Conservation (phyloP, 2,797 vertebrate species). For the Cheirogaleus major region DNA sequence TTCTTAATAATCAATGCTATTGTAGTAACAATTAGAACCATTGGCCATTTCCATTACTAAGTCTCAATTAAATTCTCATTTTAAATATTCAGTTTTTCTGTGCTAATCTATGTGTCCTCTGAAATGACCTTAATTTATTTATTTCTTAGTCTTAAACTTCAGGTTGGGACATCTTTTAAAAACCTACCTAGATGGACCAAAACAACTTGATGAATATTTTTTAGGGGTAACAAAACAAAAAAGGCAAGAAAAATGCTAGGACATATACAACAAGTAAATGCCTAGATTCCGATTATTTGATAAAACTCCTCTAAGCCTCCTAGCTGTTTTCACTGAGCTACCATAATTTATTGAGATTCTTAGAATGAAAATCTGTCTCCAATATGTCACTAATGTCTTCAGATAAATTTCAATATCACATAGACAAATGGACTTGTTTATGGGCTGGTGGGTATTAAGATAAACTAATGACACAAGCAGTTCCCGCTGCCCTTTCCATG, state of each 20-base stretch:
- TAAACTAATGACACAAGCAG: background rate
- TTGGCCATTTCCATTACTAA: background rate
- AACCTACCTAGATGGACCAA: conserved; percentile 6
- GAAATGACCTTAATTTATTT: conserved; percentile 46
- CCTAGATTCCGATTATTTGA: background rate
- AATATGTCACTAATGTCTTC: background rate
- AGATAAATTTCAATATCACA: background rate
- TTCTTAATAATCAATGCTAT: conserved; percentile 42
- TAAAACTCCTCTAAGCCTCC: background rate
- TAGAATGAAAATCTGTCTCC: background rate
- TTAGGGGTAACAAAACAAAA: background rate
- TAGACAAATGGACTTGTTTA: background rate
- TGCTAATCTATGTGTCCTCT: background rate
- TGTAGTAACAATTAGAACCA: conserved; percentile 9
- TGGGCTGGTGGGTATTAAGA: background rate
- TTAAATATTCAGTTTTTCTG: conserved; percentile 47
- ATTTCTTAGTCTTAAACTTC: background rate
- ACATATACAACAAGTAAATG: background rate
- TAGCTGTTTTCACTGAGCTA: background rate
- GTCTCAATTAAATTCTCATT: conserved; percentile 15
- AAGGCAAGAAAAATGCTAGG: background rate
- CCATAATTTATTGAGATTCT: background rate
- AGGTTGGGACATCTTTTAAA: background rate
- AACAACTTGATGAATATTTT: background rate
- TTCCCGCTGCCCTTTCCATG: background rate